Evolutionary conservation across 30 jellyfish, hydroid and myxozoan genomes (phyloP).

Genomic region (Aurelia aurita): DNA sequence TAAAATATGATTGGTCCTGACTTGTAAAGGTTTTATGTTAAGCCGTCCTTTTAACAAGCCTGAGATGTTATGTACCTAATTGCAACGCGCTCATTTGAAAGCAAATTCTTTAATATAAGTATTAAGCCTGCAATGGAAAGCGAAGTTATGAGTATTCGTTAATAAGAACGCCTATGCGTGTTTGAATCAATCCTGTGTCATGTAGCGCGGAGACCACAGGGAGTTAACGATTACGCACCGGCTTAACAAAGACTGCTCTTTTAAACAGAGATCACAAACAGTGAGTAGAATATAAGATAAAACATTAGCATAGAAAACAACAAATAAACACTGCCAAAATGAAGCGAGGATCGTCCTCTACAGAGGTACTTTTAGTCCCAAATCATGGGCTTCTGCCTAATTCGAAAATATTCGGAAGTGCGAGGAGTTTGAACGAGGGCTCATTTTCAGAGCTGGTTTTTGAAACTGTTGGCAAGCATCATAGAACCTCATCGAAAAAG

Average conservation of each 20-base stretch:
- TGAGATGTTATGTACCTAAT: no score
- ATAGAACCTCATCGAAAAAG: conserved; percentile 13
- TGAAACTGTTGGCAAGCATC: conserved; percentile 47
- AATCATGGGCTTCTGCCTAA: conserved; percentile 25
- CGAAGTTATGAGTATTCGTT: no score
- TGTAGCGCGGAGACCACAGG: conserved; percentile 34
- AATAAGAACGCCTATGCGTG: no score
- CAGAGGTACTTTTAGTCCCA: conserved; percentile 29
- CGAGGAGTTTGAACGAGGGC: conserved; percentile 27
- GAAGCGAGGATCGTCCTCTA: conserved; percentile 29
- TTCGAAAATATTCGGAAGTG: conserved; percentile 42
- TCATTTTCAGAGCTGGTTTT: conserved; percentile 45
- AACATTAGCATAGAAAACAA: neutral
- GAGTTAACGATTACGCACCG: conserved; percentile 13
- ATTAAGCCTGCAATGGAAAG: no score
- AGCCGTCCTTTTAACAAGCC: conserved; percentile 39
- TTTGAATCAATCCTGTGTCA: conserved; percentile 4
- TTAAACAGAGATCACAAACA: no score
- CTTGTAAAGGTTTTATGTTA: conserved; percentile 25
- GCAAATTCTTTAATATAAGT: no score
- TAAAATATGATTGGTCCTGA: conserved; percentile 5
- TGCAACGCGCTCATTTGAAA: no score
- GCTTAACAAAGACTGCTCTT: neutral
- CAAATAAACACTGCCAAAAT: conserved; percentile 8
- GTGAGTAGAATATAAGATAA: neutral